Percentiles rank a stretch among this genome's conserved stretches.
These are phyloP conservation scores for Corella eumyota DNA, from an alignment of 23 tunicate species.

Conservation along the genomic window DNA sequence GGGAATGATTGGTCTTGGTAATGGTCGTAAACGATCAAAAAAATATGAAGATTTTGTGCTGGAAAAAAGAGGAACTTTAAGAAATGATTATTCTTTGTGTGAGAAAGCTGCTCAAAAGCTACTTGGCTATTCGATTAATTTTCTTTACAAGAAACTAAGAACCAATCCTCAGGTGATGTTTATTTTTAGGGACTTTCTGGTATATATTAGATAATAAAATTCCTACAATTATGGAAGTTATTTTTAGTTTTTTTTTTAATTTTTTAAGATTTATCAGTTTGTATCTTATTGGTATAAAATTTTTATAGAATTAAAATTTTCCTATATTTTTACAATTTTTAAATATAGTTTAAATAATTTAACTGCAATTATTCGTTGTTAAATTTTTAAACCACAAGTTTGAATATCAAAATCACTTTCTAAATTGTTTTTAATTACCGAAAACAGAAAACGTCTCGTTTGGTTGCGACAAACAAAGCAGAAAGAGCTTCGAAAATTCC, in stretches of 20 bases:
- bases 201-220: neutral
- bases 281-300: neutral
- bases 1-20: conserved; percentile 94
- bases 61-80: conserved; percentile 34
- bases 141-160: conserved; percentile 82
- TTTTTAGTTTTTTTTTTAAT: neutral
- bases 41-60: conserved; percentile 89
- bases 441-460: conserved; percentile 67
- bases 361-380: no score
- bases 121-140: conserved; percentile 91
- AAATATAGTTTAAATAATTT: no score
- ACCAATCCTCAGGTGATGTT: conserved; percentile 75
- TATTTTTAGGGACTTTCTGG: neutral
- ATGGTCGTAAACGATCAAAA: conserved; percentile 87
- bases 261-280: neutral
- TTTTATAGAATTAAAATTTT: no score
- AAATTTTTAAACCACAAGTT: no score
- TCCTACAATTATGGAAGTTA: neutral
- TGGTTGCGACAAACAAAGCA: conserved; percentile 91
- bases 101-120: conserved; percentile 93
- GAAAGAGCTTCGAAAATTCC: conserved; percentile 88
- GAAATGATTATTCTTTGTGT: conserved; percentile 62
- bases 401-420: no score
- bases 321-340: no score
- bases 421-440: neutral